These are phyloP conservation scores for Mesembrinibis cayennensis DNA, from an alignment of 2,113 vertebrate genomes.

Conservation along the genomic window DNA sequence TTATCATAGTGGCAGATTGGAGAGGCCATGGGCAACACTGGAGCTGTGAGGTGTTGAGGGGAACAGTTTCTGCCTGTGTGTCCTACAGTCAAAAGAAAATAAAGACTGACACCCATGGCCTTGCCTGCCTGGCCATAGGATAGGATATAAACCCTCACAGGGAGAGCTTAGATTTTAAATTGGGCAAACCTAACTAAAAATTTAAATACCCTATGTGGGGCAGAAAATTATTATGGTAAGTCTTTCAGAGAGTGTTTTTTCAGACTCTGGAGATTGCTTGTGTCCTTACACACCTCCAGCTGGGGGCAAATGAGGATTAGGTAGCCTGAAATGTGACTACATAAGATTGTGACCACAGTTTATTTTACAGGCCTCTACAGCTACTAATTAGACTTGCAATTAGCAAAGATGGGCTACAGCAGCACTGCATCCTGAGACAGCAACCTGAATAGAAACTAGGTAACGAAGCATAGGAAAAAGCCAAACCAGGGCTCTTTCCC, in stretches of 20 bases:
- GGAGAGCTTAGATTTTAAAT: neutral
- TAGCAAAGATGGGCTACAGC: neutral
- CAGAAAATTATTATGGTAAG: accelerated
- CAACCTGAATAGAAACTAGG: neutral
- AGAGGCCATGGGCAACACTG: neutral
- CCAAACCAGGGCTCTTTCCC: neutral
- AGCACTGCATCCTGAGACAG: neutral
- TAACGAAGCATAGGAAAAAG: accelerated
- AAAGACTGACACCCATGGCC: accelerated
- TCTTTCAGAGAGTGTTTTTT: neutral
- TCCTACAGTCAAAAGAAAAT: accelerated
- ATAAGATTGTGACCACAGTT: neutral
- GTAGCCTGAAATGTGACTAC: accelerated
- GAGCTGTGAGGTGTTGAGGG: neutral
- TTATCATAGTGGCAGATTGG: accelerated
- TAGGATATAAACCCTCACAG: accelerated
- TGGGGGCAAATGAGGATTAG: neutral
- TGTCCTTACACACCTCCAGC: neutral
- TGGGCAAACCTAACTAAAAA: neutral
- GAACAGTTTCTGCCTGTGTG: neutral
- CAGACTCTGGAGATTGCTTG: neutral
- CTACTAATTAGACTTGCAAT: neutral
- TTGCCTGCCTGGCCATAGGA: neutral
- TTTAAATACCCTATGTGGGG: neutral
- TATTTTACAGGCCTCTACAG: neutral